These are phyloP conservation scores for Alcis repandata DNA, from an alignment of 2,888 invertebrate species.

Conservation along the genomic window DNA sequence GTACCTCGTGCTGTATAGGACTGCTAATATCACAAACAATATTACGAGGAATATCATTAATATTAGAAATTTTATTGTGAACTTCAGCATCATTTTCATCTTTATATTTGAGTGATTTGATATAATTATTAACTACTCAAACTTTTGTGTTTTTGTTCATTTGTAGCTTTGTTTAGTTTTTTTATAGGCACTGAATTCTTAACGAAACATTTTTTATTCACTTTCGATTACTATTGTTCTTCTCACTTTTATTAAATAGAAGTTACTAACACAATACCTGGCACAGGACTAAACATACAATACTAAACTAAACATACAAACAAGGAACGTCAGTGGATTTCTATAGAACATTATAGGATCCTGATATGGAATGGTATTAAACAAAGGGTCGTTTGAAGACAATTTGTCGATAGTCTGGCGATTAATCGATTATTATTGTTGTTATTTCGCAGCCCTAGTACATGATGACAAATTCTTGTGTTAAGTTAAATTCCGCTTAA, in stretches of 20 bases:
- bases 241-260: slow-evolving; percentile 4
- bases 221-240: neutral
- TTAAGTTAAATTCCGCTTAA: too few species aligned
- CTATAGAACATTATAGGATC: slow-evolving; percentile 39
- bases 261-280: slow-evolving; percentile 14
- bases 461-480: too few species aligned
- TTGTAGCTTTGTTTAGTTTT: neutral
- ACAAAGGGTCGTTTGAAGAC: slow-evolving; percentile 35
- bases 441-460: too few species aligned
- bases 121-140: neutral
- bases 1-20: slow-evolving; percentile 72
- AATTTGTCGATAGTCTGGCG: neutral
- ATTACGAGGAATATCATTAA: slow-evolving; percentile 70
- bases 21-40: slow-evolving; percentile 67
- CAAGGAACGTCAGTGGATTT: slow-evolving; percentile 30
- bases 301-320: slow-evolving; percentile 15
- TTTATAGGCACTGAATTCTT: neutral
- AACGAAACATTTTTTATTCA: neutral
- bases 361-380: slow-evolving; percentile 24
- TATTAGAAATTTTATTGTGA: slow-evolving; percentile 66
- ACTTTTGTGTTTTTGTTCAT: neutral
- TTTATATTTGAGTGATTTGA: slow-evolving; percentile 58
- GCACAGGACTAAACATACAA: too few species aligned
- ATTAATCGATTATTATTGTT: slow-evolving; percentile 19
- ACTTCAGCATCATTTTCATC: slow-evolving; percentile 62